Evolutionary conservation across 2,888 invertebrate species (phyloP), one percentile per base, ranked within the genome.

Genomic region (Aspidapion aeneum): DNA sequence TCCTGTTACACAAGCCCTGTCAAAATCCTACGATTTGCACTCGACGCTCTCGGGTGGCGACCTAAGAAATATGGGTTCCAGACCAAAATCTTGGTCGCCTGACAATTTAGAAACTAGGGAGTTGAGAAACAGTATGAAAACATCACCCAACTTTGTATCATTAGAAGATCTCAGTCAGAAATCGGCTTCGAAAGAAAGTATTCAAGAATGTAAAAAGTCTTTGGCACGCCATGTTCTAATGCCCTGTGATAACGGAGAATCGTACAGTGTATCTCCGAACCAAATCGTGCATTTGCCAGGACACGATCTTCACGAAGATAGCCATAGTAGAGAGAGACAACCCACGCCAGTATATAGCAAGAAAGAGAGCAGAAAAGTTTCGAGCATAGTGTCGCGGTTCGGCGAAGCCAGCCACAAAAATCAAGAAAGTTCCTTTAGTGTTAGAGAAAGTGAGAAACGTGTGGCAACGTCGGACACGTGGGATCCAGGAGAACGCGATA

Each of bases 191-290:
- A 72, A 74, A 66, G 75, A 75, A 62, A 74, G 73, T n/a, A 67
- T 64, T 59, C 68, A 69, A 74, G 73, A 72, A n/a, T 63, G 68
- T 12, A 73, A 73, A 65, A 61, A 68, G 52, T 68, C 72, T 3
- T 65, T 73, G 22, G 86, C 89, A n/a, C 83, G 90, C 55, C 91
- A 93, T 78, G 89, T 92, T 77, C 83, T 93, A 68, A 89, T 93
- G 86, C 92, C 93, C 1, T 93, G 91, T 77, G 90, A 90, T 73
- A 91, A 91, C 78, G 94, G 94, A 49, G 87, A 90, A 72, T 89
- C 90, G 70, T 94, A 94, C 80, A 93, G 93, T 78, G 94, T 94
- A 21, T 94, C 94, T 55, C 94, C 93, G 72, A 94, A 94, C 80
- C 91, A 93, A 83, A 93, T 94, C 73, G 88, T 94, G 67, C 89